phyloP scores from a whole-genome alignment of 2,797 vertebrate genomes.

The Notamacropus eugenii region DNA sequence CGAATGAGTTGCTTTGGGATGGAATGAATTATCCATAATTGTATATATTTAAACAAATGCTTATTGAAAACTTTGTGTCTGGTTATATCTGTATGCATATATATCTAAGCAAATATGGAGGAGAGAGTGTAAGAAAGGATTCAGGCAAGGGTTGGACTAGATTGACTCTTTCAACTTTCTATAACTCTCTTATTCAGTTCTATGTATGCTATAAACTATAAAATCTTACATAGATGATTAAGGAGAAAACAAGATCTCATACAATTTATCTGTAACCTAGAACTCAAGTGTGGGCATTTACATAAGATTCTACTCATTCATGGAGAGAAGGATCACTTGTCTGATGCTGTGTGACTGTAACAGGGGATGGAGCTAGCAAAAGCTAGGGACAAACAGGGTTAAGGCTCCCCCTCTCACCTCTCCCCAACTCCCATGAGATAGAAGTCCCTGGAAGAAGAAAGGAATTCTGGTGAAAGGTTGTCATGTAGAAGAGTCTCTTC shows the following conservation, averaged over 20 bases:
- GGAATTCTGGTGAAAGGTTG: neutral
- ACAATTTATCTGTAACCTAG: neutral
- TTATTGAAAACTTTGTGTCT: neutral
- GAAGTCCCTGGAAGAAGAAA: neutral
- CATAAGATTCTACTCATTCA: neutral
- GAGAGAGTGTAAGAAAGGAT: neutral
- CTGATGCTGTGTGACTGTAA: neutral
- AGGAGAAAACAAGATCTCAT: neutral
- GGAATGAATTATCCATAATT: neutral
- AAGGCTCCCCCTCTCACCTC: no score
- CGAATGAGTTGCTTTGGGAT: neutral
- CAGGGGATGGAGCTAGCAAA: neutral
- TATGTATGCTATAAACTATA: neutral
- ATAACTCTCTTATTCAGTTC: neutral
- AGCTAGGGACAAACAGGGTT: neutral
- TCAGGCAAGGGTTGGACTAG: no score
- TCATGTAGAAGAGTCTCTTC: neutral
- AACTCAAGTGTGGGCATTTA: neutral
- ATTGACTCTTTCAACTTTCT: no score
- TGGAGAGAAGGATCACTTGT: neutral
- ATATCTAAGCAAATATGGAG: neutral
- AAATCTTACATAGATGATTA: neutral
- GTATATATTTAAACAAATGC: neutral
- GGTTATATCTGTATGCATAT: neutral
- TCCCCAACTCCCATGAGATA: neutral